Evolutionary conservation across 2,888 invertebrate genomes (phyloP), one percentile per base, ranked within the genome.

Genomic region (Drosophila pegasa): DNA sequence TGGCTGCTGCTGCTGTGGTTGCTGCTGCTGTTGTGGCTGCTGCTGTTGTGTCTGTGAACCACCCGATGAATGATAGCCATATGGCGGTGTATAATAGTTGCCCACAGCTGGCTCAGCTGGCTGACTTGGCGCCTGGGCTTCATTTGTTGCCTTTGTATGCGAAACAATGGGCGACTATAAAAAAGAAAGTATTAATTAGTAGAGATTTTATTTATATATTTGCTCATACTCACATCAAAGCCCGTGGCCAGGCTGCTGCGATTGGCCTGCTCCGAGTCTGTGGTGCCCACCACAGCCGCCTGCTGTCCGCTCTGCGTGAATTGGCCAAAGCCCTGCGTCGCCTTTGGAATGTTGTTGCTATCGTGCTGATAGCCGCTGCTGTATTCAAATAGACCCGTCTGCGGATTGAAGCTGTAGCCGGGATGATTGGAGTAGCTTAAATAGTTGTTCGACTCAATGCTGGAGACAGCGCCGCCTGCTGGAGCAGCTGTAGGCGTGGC

Each of bases 371-470:
- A 95, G 0, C 94, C 95, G 55, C 95, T 94, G 72, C 91, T 94
- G 78, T 95, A 95, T 12, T 94, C 94, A 74, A 94, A 95, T 45
- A 85, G 91, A 0, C 95, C 95, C 0, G 94, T 93, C 1, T 92
- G 87, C 1, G 93, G 75, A 82, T 95, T 94, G 75, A 90, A 95
- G 8, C 93, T 93, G 78, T 95, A 95, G 43, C 94, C 95, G 4
- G 95, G 94, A 89, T 95, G 95, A 56, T 89, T 89, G 12, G 88
- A 84, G 16, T 84, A 84, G 60, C 80, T 77, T 4, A 56, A 65
- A 35, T 67, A 71, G 5, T 72, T 70, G 31, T 48, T 50, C 10
- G 72, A 45, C 4, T 61, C 67, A 0, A 37, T 31, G 9, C 38
- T 29, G 5, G 66, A 3, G 7, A 41, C 45, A 35, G 20, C 37